These are phyloP conservation scores for Limnephilus auricula DNA, from an alignment of 2,888 invertebrate genomes.

Conservation along the genomic window DNA sequence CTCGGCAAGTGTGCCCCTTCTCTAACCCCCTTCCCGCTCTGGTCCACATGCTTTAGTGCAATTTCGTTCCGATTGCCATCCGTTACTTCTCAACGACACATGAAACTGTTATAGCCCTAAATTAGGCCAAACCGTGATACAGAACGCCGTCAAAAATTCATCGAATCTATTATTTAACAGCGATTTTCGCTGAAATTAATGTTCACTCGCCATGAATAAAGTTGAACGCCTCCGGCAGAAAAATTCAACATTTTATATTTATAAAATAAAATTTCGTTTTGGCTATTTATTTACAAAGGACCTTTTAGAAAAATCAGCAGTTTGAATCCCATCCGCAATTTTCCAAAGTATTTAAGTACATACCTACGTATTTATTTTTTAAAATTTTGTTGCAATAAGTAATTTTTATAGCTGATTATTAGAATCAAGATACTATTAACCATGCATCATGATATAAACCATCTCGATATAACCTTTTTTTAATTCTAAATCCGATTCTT, in stretches of 20 bases:
- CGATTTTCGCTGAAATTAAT: not conserved
- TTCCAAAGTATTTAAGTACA: too few relatives aligned
- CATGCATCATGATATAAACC: too few relatives aligned
- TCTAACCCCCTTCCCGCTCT: not conserved
- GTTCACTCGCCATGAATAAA: not conserved
- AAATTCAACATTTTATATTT: not conserved
- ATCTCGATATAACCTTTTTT: too few relatives aligned
- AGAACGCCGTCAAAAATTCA: not conserved
- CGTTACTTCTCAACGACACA: not conserved
- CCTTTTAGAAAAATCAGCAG: too few relatives aligned
- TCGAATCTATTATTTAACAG: not conserved
- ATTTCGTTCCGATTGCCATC: not conserved
- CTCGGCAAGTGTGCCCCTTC: not conserved
- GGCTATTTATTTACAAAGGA: too few relatives aligned
- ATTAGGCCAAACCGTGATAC: not conserved
- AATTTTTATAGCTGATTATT: too few relatives aligned
- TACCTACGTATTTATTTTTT: too few relatives aligned
- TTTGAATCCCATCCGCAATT: too few relatives aligned
- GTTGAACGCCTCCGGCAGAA: not conserved
- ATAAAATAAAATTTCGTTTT: too few relatives aligned
- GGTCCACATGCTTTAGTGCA: not conserved
- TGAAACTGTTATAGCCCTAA: not conserved
- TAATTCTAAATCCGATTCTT: too few relatives aligned
- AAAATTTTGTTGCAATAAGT: too few relatives aligned
- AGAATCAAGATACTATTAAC: too few relatives aligned